Evolutionary conservation across 2,113 vertebrate genomes (phyloP).

Genomic region (Peromyscus leucopus): DNA sequence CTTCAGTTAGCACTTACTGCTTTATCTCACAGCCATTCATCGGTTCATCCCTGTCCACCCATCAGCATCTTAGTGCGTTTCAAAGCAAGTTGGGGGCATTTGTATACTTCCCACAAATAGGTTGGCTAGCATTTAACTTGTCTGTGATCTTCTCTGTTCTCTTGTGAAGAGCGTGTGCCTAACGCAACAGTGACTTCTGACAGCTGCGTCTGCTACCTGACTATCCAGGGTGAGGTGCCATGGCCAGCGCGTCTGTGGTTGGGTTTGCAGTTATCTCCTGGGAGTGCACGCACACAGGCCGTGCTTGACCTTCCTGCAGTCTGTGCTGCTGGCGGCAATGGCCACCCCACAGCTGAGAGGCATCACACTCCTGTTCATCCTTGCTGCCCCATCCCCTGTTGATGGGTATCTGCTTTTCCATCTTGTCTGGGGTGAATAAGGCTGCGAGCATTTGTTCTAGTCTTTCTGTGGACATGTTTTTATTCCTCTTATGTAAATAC

Average conservation of each 20-base stretch:
- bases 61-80: background rate
- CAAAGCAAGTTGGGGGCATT: background rate
- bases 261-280: background rate
- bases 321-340: fast-evolving
- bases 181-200: background rate
- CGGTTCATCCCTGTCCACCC: background rate
- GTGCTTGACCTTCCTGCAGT: background rate
- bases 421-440: background rate
- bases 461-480: conserved; percentile 49
- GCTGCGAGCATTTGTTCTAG: conserved; percentile 2
- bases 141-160: background rate
- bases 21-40: fast-evolving
- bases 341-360: background rate
- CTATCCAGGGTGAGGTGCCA: background rate
- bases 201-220: fast-evolving
- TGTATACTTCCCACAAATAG: background rate
- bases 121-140: background rate
- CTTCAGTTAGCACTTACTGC: background rate
- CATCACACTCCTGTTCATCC: fast-evolving
- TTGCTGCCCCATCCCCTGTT: background rate
- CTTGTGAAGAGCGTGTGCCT: background rate
- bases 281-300: background rate
- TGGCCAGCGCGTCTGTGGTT: background rate
- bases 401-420: conserved; percentile 27
- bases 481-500: conserved; percentile 45